Evolutionary conservation across 2,113 vertebrate species (phyloP).

Genomic region (Columba livia): DNA sequence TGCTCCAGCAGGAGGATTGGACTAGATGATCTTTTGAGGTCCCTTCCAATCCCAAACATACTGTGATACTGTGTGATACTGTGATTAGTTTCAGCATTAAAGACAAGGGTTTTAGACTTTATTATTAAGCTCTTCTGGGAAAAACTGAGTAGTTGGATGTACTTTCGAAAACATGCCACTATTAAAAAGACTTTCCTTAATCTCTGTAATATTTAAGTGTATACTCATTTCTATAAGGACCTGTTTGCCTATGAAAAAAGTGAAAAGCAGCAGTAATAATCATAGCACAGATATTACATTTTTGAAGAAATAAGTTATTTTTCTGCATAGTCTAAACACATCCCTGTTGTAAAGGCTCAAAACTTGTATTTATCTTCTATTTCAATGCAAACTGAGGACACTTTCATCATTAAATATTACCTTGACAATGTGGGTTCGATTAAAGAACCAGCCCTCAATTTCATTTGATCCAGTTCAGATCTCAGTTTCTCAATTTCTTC

Average conservation of each 20-base stretch:
- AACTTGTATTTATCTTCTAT: background rate
- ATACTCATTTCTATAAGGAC: background rate
- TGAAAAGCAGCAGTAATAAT: background rate
- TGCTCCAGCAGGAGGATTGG: too few species aligned
- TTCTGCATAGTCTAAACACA: background rate
- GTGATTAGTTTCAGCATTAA: background rate
- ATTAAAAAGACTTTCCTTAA: background rate
- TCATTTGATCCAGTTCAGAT: constrained; percentile 91
- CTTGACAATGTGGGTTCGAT: constrained; percentile 93
- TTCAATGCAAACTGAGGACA: background rate
- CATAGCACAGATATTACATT: background rate
- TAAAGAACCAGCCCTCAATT: constrained; percentile 91
- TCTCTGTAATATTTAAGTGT: background rate
- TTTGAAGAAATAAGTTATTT: background rate
- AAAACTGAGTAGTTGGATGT: background rate
- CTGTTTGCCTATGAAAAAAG: background rate
- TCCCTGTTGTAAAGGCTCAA: background rate
- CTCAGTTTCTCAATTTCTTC: constrained; percentile 96
- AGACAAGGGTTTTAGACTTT: background rate
- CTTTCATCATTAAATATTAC: constrained; percentile 68
- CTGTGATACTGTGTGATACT: too few species aligned
- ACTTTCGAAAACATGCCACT: background rate
- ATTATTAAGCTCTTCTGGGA: background rate
- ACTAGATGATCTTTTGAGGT: too few species aligned
- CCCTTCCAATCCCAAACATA: too few species aligned